These are phyloP conservation scores for Mesocricetus auratus DNA, from an alignment of 2,113 vertebrate genomes.

Conservation along the genomic window DNA sequence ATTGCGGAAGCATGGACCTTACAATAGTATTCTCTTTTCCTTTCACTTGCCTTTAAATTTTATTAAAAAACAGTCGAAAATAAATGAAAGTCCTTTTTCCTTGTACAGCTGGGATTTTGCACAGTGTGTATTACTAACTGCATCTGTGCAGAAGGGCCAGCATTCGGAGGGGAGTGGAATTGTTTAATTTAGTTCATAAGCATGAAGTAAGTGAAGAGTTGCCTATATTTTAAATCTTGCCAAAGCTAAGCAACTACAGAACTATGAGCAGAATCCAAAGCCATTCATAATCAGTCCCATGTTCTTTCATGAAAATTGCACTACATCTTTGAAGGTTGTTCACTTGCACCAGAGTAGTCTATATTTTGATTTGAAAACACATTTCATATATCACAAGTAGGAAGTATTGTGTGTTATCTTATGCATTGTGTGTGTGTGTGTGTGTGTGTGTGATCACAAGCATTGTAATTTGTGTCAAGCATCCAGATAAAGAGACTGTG, in stretches of 20 bases:
- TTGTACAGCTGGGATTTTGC: slow-evolving; percentile 82
- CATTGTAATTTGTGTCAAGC: background rate
- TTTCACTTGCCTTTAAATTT: slow-evolving; percentile 48
- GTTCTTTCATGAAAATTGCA: slow-evolving; percentile 42
- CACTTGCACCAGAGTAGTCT: background rate
- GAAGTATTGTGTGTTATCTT: no score
- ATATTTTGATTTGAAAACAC: slow-evolving; percentile 36
- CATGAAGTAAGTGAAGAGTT: slow-evolving; percentile 80
- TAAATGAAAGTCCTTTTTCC: slow-evolving; percentile 60
- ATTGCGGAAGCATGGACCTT: background rate
- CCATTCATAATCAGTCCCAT: slow-evolving; percentile 61
- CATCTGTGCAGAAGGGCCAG: slow-evolving; percentile 84
- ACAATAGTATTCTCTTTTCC: background rate
- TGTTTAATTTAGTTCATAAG: slow-evolving; percentile 82
- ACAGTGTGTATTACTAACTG: slow-evolving; percentile 71
- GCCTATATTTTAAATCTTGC: slow-evolving; percentile 71
- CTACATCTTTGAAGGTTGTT: slow-evolving; percentile 26
- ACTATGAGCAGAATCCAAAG: slow-evolving; percentile 50
- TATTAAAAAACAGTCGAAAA: slow-evolving; percentile 61
- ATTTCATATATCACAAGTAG: no score
- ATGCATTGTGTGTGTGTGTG: no score
- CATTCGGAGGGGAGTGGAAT: slow-evolving; percentile 83
- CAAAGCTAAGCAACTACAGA: slow-evolving; percentile 61
- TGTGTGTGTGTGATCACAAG: no score
- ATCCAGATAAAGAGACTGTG: background rate